Evolutionary conservation across 1,140 invertebrate genomes (phyloP).

Genomic region (Hylyphantes graminicola): DNA sequence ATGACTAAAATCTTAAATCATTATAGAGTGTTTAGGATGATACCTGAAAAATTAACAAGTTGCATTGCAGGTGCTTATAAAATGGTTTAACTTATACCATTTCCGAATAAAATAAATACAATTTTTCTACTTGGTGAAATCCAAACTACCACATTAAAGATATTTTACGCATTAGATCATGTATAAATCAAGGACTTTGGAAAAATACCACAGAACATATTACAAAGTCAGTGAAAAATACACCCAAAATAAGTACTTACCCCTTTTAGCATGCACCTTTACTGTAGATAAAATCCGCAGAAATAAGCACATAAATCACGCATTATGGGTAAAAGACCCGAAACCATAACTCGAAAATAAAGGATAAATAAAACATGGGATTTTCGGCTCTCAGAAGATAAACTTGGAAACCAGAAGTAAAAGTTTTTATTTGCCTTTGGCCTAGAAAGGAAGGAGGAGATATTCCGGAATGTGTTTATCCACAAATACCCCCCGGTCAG

Average conservation of each 20-base stretch:
- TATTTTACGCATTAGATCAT: too few relatives aligned
- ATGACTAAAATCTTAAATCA: too few relatives aligned
- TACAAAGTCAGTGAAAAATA: neutral
- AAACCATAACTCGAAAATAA: slow-evolving; percentile 30
- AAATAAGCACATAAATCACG: slow-evolving; percentile 45
- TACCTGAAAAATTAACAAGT: too few relatives aligned
- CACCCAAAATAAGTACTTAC: slow-evolving; percentile 6
- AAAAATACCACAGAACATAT: too few relatives aligned
- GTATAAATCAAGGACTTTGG: too few relatives aligned
- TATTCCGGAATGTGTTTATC: slow-evolving; percentile 48
- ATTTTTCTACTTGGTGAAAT: too few relatives aligned
- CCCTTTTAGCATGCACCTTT: slow-evolving; percentile 1
- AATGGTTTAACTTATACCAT: too few relatives aligned
- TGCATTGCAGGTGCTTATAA: too few relatives aligned
- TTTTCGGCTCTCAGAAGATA: slow-evolving; percentile 15
- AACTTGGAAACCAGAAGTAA: slow-evolving; percentile 39
- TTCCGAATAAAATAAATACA: too few relatives aligned
- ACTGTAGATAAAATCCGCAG: neutral
- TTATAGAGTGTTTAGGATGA: too few relatives aligned
- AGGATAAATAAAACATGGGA: slow-evolving; percentile 51
- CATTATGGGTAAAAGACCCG: neutral
- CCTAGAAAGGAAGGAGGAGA: slow-evolving; percentile 21
- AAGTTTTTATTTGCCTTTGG: slow-evolving; percentile 53
- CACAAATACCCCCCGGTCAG: slow-evolving; percentile 27
- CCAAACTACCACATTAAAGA: too few relatives aligned